phyloP scores from a whole-genome alignment of 2,888 invertebrate genomes.

The Morpho deidamia region DNA sequence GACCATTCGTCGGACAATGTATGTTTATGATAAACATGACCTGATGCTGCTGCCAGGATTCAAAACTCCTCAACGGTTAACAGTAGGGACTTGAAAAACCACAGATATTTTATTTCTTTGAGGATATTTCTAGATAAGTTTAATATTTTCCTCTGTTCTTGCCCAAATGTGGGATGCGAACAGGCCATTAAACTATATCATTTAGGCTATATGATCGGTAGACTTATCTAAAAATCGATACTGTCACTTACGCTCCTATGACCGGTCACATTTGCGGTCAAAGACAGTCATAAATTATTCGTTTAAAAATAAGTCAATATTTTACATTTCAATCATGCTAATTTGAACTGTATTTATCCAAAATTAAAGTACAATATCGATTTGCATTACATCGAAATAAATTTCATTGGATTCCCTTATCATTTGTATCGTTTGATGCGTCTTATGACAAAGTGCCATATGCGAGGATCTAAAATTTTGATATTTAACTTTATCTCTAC shows the following conservation, averaged over 20 bases:
- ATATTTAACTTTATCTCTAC: slow-evolving; percentile 3
- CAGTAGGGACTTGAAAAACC: too few species aligned
- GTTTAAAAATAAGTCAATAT: slow-evolving; percentile 37
- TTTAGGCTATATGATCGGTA: too few species aligned
- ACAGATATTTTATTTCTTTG: background rate
- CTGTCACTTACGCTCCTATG: slow-evolving; percentile 14
- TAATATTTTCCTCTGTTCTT: too few species aligned
- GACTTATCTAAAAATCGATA: background rate
- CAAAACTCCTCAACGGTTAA: too few species aligned
- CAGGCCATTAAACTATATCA: too few species aligned
- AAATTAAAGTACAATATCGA: slow-evolving; percentile 23
- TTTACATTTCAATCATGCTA: slow-evolving; percentile 19
- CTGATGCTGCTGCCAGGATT: too few species aligned
- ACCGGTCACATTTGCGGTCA: slow-evolving; percentile 35
- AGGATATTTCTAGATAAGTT: too few species aligned
- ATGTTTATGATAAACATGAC: too few species aligned
- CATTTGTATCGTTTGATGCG: slow-evolving; percentile 33
- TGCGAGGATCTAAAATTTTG: slow-evolving; percentile 10
- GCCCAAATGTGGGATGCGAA: too few species aligned
- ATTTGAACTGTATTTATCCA: slow-evolving; percentile 12
- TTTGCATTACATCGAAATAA: slow-evolving; percentile 30
- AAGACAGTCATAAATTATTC: slow-evolving; percentile 47
- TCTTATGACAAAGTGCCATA: slow-evolving; percentile 27
- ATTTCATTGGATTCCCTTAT: slow-evolving; percentile 41
- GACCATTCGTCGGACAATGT: too few species aligned